Percentiles rank a stretch among this genome's conserved stretches.
These are phyloP conservation scores for Euura saliciscinereae DNA, from an alignment of 1,140 invertebrate genomes.

Conservation along the genomic window DNA sequence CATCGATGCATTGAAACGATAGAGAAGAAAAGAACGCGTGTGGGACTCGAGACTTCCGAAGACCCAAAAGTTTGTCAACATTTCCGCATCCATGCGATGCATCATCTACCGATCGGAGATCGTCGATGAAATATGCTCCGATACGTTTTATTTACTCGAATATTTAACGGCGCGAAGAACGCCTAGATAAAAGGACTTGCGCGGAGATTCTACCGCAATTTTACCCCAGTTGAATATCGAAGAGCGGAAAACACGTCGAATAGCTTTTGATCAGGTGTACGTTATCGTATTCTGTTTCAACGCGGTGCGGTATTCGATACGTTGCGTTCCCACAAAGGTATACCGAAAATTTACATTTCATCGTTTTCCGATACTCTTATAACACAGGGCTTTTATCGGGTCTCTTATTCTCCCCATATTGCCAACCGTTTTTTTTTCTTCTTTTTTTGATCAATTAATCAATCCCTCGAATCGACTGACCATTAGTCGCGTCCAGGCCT, in stretches of 20 bases:
- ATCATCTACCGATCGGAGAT: background rate
- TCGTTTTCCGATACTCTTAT: no score
- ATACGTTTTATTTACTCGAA: background rate
- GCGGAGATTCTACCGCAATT: background rate
- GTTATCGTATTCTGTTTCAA: slow-evolving; percentile 3
- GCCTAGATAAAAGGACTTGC: background rate
- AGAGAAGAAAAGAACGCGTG: background rate
- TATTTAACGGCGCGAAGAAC: background rate
- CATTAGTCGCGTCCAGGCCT: no score
- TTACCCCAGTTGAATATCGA: slow-evolving; percentile 1
- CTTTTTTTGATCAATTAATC: no score
- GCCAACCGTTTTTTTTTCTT: no score
- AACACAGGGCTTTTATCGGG: no score
- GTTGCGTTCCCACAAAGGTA: no score
- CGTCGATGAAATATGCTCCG: background rate
- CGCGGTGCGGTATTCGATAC: no score
- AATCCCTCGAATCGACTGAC: no score
- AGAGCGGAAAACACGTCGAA: background rate
- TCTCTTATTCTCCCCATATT: no score
- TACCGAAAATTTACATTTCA: no score
- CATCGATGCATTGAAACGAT: background rate
- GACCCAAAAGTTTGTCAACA: background rate
- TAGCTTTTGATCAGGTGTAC: background rate
- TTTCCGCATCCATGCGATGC: background rate
- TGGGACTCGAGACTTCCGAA: background rate